Base-by-base conservation (phyloP, 2,888 invertebrate genomes). In the Chalcosyrphus nemorum region DNA sequence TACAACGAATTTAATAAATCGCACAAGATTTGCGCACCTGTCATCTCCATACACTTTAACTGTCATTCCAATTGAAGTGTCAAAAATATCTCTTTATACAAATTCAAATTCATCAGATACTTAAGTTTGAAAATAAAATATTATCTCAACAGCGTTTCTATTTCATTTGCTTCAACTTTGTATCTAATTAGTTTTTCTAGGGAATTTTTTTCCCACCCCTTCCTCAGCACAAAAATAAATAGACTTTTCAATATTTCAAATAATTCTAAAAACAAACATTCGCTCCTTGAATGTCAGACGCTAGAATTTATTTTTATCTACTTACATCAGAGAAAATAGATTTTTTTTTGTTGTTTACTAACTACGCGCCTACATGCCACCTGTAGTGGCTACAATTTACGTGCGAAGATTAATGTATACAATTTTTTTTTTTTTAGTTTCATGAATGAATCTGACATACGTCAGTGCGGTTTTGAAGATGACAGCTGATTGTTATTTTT, bases 311-410 rank as follows among this genome's bases (percentile, higher is more conserved):
- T 81, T 76, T 81, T 71, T 82, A 72, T 52, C 81, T 7, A 65
- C 71, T 82, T 77, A 66, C 72, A 66, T 77, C 77, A 82, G 71
- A 82, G 71, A 77, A 82, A 72, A 77, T 82, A 66, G 66, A 82
- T 50, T 50, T 43, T 24, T 24, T 24, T 24, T 24, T 24, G 38
- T 38, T 80, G 29, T 72, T 74, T 66, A 74, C 57, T 43, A 21
- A 66, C 7, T 35, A 19, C 19, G 1, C 21, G 35, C 7, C 65
- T 17, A 41, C 35, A 65, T 29, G 24, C 38, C 61, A 27, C 43
- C 63, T 81, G 75, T 81, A 32, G 29, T 56, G 21, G n/a, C n/a
- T 35, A 21, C 43, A 47, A 41, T 63, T 59, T 63, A 57, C 71
- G 56, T 65, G 29, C 27, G 54, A 17, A 38, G 5, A 4, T 5